Percentiles rank a stretch among this genome's conserved stretches.
phyloP scores from a whole-genome alignment of 1,140 invertebrate species.

The Conus ventricosus region DNA sequence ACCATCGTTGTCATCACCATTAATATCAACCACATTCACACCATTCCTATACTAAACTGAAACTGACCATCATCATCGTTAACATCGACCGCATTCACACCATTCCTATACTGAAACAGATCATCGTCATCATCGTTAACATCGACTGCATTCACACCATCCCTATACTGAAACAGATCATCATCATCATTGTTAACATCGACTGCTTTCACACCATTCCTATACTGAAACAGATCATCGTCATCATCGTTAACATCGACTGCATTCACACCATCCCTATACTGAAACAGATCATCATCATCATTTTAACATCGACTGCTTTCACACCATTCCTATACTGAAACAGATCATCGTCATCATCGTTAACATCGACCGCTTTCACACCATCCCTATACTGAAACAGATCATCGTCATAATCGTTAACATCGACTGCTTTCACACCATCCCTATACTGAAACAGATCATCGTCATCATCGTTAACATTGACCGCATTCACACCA shows the following conservation, averaged over 20 bases:
- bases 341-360: constrained; percentile 54
- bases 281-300: too few relatives aligned
- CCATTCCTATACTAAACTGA: background rate
- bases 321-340: too few relatives aligned
- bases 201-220: too few relatives aligned
- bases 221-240: constrained; percentile 38
- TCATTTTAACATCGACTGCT: too few relatives aligned
- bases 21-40: constrained; percentile 40
- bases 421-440: constrained; percentile 39
- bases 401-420: background rate
- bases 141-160: constrained; percentile 88
- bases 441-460: too few relatives aligned
- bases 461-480: constrained; percentile 42
- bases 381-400: constrained; percentile 81
- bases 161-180: constrained; percentile 84
- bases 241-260: constrained; percentile 45
- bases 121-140: constrained; percentile 91
- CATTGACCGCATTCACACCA: constrained; percentile 33
- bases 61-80: constrained; percentile 44
- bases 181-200: constrained; percentile 13
- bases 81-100: constrained; percentile 34
- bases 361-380: too few relatives aligned
- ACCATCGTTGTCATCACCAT: background rate
- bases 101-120: background rate
- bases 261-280: constrained; percentile 1